Evolutionary conservation across 1,140 invertebrate species (phyloP).

Genomic region (Pseudoatta argentina): DNA sequence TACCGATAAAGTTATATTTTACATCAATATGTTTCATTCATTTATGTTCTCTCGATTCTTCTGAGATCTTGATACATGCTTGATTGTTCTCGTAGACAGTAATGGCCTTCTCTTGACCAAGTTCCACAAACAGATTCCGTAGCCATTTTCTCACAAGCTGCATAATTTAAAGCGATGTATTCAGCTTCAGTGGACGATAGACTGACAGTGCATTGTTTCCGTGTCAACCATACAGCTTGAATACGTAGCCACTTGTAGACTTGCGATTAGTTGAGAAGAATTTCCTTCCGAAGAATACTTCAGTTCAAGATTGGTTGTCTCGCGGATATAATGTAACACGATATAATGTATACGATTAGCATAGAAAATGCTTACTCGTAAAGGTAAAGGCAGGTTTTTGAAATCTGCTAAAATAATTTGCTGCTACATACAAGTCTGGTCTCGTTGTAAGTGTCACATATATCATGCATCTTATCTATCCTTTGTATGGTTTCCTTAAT

Average conservation of each 20-base stretch:
- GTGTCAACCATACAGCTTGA: not conserved
- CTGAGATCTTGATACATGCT: not conserved
- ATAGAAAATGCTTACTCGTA: too few species aligned
- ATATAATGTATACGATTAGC: too few species aligned
- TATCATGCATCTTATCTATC: too few species aligned
- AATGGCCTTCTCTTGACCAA: not conserved
- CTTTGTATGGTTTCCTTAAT: too few species aligned
- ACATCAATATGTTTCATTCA: not conserved
- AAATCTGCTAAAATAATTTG: too few species aligned
- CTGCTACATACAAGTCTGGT: too few species aligned
- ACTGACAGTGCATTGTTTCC: not conserved
- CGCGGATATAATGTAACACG: not conserved
- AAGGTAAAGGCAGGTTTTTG: too few species aligned
- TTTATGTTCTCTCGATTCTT: not conserved
- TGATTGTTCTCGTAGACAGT: not conserved
- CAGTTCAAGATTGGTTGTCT: not conserved
- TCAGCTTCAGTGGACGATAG: not conserved
- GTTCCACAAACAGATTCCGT: not conserved
- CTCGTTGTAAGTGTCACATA: too few species aligned
- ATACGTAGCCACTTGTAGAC: not conserved
- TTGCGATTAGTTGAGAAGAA: not conserved
- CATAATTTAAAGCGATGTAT: not conserved
- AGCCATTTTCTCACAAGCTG: not conserved
- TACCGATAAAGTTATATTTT: not conserved
- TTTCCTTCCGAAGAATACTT: not conserved